Evolutionary conservation across 37 sponge, comb jelly and placozoan species (phyloP).

Genomic region (Beroe ovata): DNA sequence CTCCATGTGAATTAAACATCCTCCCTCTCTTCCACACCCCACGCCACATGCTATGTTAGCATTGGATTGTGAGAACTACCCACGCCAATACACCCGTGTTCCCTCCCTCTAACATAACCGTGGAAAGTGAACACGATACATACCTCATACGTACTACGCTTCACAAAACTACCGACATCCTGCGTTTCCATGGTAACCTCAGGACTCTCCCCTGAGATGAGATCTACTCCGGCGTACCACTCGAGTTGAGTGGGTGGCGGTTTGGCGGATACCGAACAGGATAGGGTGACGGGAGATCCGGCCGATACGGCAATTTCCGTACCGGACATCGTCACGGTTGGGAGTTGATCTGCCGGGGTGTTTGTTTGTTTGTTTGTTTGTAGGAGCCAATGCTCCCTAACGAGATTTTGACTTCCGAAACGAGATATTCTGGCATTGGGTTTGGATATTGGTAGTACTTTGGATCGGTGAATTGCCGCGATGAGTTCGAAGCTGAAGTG

Average conservation of each 20-base stretch:
- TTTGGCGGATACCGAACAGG: constrained; percentile 58
- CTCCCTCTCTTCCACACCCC: no score
- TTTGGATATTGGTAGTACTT: no score
- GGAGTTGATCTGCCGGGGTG: constrained; percentile 25
- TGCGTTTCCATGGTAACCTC: background rate
- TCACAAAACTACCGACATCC: background rate
- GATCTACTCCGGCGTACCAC: constrained; percentile 12
- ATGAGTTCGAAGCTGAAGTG: no score
- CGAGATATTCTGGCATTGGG: no score
- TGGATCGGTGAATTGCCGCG: no score
- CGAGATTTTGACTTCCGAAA: background rate
- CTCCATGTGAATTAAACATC: no score
- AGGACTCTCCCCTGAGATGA: background rate
- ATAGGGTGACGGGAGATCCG: background rate
- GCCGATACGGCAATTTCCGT: background rate
- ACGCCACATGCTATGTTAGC: no score
- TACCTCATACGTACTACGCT: background rate
- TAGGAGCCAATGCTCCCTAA: background rate
- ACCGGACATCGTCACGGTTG: constrained; percentile 8
- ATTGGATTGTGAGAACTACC: no score
- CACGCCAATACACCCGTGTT: no score
- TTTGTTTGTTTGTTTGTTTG: background rate
- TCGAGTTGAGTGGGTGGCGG: constrained; percentile 37
- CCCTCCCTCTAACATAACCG: no score
- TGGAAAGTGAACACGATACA: no score